Evolutionary conservation across 2,888 invertebrate species (phyloP), one percentile per base, ranked within the genome.

Genomic region (Gymnocheta viridis): DNA sequence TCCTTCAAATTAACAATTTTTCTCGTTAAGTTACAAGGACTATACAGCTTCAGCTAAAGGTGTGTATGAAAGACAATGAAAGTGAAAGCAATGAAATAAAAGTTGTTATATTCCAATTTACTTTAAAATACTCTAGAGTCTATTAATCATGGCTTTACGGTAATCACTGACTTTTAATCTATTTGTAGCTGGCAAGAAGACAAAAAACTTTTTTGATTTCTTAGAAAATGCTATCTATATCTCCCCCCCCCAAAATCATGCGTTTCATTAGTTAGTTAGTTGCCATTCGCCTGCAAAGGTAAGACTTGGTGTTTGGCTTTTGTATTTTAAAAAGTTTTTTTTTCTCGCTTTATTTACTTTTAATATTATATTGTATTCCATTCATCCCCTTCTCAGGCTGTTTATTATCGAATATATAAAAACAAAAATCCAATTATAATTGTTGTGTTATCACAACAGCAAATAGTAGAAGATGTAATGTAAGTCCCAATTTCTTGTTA

Each of bases 51-150:
- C 29, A 17, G 47, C 49, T 24, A 17, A 29, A 24, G 35, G 17
- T 35, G 35, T 32, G 14, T 24, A n/a, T 22, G n/a, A 5, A 2
- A 41, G 38, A 66, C 56, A 29, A 7, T 51, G 41, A 7, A n/a
- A 19, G 10, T 0, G 0, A 32, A 66, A 10, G 9, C 27, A 32
- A 62, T 38, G 44, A 64, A 58, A 35, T 49, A 67, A 84, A 79
- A 76, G 41, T 77, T 73, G 72, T 84, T 86, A 81, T 84, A 82
- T 86, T 87, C 86, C 87, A 86, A 86, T 87, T 86, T 83, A 67
- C 82, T 51, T 83, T 85, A 80, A 85, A 87, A 87, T 86, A 83
- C 86, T 86, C 86, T 73, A 64, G 86, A 83, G 87, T 86, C 85
- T 86, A 86, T 86, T 86, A 86, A 86, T 87, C 86, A 87, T 67